A percentile compares a stretch with the other conserved stretches of the same genome.
Evolutionary conservation across 2,888 invertebrate genomes (phyloP).

Genomic region (Xylophagus ater): DNA sequence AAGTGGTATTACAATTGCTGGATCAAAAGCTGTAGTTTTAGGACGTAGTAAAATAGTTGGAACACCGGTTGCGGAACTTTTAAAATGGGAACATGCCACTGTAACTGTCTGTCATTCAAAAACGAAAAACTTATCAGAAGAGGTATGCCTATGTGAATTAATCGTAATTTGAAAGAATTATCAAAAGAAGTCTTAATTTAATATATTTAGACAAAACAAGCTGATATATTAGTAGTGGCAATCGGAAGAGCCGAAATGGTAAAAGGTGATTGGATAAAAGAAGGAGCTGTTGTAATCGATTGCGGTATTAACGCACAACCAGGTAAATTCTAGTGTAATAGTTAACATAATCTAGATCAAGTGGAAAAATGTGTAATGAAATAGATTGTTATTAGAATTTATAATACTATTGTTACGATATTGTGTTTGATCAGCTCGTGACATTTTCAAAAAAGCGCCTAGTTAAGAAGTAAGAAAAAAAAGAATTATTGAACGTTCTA

Average conservation of each 20-base stretch:
- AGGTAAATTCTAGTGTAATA: slow-evolving; percentile 43
- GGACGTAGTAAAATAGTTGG: slow-evolving; percentile 98
- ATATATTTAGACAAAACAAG: slow-evolving; percentile 50
- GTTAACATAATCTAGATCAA: neutral
- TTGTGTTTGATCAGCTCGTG: too few relatives aligned
- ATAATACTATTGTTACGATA: too few relatives aligned
- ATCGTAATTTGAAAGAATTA: too few relatives aligned
- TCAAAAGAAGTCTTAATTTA: neutral
- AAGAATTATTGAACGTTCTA: too few relatives aligned
- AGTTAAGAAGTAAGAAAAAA: neutral
- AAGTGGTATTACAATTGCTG: slow-evolving; percentile 63
- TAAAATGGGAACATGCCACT: slow-evolving; percentile 95
- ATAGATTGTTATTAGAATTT: neutral
- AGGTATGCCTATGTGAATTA: too few relatives aligned
- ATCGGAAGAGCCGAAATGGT: slow-evolving; percentile 86
- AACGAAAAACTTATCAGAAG: slow-evolving; percentile 67
- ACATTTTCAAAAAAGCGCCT: too few relatives aligned
- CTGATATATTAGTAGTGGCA: slow-evolving; percentile 94
- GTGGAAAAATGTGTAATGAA: neutral
- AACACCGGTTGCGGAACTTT: slow-evolving; percentile 83
- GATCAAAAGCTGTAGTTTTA: slow-evolving; percentile 82
- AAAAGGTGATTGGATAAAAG: slow-evolving; percentile 92
- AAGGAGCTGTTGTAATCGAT: slow-evolving; percentile 95
- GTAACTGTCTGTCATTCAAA: slow-evolving; percentile 95
- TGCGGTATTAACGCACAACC: slow-evolving; percentile 92